Evolutionary conservation across 2,797 vertebrate genomes (phyloP).

Genomic region (Sparus aurata): DNA sequence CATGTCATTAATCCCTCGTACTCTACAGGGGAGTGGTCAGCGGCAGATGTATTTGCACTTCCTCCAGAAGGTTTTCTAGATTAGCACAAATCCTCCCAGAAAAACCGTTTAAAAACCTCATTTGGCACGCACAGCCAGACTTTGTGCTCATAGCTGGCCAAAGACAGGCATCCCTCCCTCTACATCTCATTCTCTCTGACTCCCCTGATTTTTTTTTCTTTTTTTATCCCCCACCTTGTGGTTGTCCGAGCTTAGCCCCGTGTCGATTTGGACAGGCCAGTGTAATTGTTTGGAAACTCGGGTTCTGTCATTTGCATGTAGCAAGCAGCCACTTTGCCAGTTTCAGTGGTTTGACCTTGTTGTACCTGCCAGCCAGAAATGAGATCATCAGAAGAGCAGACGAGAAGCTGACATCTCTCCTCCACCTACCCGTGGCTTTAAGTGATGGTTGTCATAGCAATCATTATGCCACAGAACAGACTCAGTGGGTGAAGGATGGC

Average conservation of each 20-base stretch:
- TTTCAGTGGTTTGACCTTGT: conserved; percentile 85
- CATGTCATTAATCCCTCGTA: conserved; percentile 81
- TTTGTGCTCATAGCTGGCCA: conserved; percentile 74
- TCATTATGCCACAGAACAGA: conserved; percentile 84
- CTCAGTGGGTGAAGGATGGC: conserved; percentile 83
- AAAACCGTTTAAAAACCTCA: conserved; percentile 80
- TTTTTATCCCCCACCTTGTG: conserved; percentile 54
- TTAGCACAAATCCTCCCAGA: conserved; percentile 82
- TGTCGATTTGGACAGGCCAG: conserved; percentile 70
- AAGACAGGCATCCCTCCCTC: conserved; percentile 71
- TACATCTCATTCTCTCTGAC: conserved; percentile 68
- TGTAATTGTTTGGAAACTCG: conserved; percentile 80
- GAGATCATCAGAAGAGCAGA: conserved; percentile 86
- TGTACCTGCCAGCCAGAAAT: conserved; percentile 84
- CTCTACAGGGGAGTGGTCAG: conserved; percentile 82
- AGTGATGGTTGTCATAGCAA: conserved; percentile 90
- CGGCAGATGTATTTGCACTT: conserved; percentile 84
- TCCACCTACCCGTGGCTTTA: conserved; percentile 85
- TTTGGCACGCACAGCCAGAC: conserved; percentile 79
- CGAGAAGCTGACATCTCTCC: conserved; percentile 83
- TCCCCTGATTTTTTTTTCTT: conserved; percentile 50
- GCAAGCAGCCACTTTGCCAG: conserved; percentile 81
- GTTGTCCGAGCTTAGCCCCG: conserved; percentile 59
- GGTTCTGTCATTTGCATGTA: conserved; percentile 79
- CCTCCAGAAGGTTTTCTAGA: conserved; percentile 85